These are phyloP conservation scores for Dasypolia templi DNA, from an alignment of 2,888 invertebrate genomes.

Conservation along the genomic window DNA sequence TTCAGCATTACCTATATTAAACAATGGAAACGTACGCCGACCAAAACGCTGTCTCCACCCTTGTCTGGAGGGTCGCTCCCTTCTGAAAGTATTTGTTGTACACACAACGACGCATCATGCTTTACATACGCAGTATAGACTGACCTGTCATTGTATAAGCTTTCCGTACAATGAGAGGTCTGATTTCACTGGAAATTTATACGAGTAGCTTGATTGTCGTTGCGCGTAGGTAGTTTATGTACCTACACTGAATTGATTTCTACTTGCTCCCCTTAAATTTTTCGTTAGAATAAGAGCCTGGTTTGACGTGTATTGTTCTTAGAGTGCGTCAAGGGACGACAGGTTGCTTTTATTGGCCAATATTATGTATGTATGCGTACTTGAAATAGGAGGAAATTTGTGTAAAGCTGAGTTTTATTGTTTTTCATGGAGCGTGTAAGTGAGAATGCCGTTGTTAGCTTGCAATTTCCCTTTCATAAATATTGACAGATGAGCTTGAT, in stretches of 20 bases:
- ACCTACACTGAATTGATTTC: conserved; percentile 83
- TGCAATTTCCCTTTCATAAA: background rate
- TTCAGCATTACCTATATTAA: background rate
- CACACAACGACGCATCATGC: conserved; percentile 2
- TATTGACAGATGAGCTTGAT: background rate
- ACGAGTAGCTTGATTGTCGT: background rate
- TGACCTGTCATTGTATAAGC: background rate
- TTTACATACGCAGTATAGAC: background rate
- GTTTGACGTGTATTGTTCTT: conserved; percentile 71
- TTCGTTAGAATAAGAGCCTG: conserved; percentile 53
- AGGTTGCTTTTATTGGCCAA: conserved; percentile 45
- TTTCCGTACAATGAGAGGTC: background rate
- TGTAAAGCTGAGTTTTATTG: conserved; percentile 10
- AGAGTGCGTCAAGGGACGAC: conserved; percentile 52
- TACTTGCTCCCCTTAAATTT: conserved; percentile 71
- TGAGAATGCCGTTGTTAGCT: background rate
- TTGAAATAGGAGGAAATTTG: background rate
- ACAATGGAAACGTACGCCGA: conserved; percentile 69
- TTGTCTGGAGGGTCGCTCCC: conserved; percentile 76
- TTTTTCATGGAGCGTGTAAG: conserved; percentile 20
- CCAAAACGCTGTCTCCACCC: conserved; percentile 71
- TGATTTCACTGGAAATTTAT: background rate
- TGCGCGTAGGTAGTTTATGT: background rate
- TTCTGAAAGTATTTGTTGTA: conserved; percentile 70
- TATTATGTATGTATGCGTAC: conserved; percentile 5